Base-by-base conservation (phyloP, 2,888 invertebrate species). In the Opisthograptis luteolata region DNA sequence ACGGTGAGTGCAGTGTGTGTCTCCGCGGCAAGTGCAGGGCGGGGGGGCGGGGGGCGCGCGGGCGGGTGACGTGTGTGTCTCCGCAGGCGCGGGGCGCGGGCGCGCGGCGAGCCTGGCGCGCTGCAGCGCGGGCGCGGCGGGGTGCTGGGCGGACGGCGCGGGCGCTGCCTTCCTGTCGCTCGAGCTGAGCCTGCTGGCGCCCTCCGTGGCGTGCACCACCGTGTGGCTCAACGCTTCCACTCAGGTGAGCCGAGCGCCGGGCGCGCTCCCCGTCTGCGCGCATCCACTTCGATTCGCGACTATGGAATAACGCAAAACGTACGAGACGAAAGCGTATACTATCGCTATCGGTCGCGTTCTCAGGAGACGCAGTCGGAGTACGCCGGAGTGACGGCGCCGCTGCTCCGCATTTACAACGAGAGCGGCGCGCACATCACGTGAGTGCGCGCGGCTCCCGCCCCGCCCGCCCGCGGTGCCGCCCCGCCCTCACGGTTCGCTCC, bases 361-460 rank as follows among this genome's bases (percentile, higher is more conserved):
- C 72, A 86, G 87, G 81, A 80, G 58, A 71, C 75, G 20, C 70
- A 80, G 48, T 83, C 84, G 12, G 87, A 85, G 67, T 75, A 74
- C 56, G 68, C 77, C 1, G 87, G 86, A 2, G 86, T 87, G 37
- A 70, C 73, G 22, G 49, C 77, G 19, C 79, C 79, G 9, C 57
- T 84, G 39, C 68, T 86, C 15, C 75, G 80, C 24, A 62, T 87
- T 24, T 87, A 71, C 71, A 84, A 86, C 65, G 87, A 86, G 48
- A 73, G 71, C 12, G 60, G 70, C 24, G 73, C 76, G 1, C 73
- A 74, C 34, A 59, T 85, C 47, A 71, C 85, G 87, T 87, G 63
- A 80, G 81, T 34, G 47, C 3, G 0, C 8, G 9, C 30, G 12
- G 12, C 9, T 34, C 10, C n/a, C n/a, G 28, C 19, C 15, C 19